A percentile compares a stretch with the other conserved stretches of the same genome.
phyloP scores from a whole-genome alignment of 2,888 invertebrate species.

The Apocheima hispidaria region DNA sequence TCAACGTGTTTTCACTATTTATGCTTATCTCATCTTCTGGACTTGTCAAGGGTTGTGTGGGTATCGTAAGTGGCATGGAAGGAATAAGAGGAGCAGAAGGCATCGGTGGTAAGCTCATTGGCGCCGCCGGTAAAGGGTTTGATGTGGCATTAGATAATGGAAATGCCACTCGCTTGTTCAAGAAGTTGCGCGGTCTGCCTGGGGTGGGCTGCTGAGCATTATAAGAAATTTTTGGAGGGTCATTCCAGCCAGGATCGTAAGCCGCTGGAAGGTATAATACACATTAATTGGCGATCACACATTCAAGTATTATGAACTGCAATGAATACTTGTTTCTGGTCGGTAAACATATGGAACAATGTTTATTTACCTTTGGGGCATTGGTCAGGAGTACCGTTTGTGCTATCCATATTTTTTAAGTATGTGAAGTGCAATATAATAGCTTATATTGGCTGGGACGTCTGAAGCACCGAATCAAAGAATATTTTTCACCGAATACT shows the following conservation, averaged over 20 bases:
- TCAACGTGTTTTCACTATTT: conserved; percentile 64
- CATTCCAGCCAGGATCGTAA: conserved; percentile 86
- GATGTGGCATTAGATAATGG: conserved; percentile 66
- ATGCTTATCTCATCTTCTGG: conserved; percentile 50
- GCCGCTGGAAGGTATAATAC: conserved; percentile 53
- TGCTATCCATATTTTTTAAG: conserved; percentile 25
- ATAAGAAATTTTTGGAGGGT: conserved; percentile 83
- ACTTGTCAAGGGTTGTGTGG: conserved; percentile 27
- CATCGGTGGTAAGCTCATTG: conserved; percentile 65
- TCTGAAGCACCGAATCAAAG: background rate
- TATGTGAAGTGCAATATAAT: background rate
- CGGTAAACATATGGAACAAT: conserved; percentile 14
- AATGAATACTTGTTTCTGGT: background rate
- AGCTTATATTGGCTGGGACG: background rate
- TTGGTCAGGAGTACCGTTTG: conserved; percentile 50
- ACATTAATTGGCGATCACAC: background rate
- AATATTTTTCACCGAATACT: too few relatives aligned
- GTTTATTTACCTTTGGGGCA: conserved; percentile 54
- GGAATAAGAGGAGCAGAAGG: conserved; percentile 48
- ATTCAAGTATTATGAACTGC: too few relatives aligned
- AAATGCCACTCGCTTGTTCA: conserved; percentile 85
- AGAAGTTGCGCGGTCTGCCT: conserved; percentile 75
- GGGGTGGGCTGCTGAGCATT: conserved; percentile 70
- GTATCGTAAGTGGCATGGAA: conserved; percentile 46
- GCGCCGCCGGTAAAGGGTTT: conserved; percentile 44